These are phyloP conservation scores for Rhinoraja longicauda DNA, from an alignment of 2,797 vertebrate species.

Conservation along the genomic window DNA sequence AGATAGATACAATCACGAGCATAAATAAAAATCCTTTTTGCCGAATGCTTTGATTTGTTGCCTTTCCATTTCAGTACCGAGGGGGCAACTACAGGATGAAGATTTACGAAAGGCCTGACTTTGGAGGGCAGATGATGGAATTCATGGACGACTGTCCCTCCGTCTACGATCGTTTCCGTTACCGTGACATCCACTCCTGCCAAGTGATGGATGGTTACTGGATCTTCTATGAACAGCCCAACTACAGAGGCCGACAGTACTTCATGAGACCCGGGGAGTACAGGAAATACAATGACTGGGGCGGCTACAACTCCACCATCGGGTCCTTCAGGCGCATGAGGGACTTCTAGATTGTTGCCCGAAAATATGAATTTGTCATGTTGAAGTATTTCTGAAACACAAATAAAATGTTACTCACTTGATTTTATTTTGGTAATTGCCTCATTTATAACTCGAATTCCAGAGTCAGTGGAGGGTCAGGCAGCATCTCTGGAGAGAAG, in stretches of 20 bases:
- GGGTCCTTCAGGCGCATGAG: slow-evolving; percentile 25
- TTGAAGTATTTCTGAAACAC: not conserved
- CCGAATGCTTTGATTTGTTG: not conserved
- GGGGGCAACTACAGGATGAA: slow-evolving; percentile 1
- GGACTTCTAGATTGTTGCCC: not conserved
- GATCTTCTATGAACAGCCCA: slow-evolving; percentile 25
- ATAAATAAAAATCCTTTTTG: not conserved
- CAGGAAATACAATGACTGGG: slow-evolving; percentile 28
- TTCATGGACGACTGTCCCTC: slow-evolving; percentile 8
- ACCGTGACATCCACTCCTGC: slow-evolving; percentile 33
- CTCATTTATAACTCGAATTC: not conserved
- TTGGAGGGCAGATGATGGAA: slow-evolving; percentile 33
- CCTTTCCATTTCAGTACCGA: not conserved
- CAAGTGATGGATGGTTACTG: slow-evolving; percentile 24
- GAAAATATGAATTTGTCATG: not conserved
- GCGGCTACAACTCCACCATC: not conserved
- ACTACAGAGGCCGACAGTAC: slow-evolving; percentile 25
- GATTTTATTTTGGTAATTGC: not conserved
- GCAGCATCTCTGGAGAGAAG: no score
- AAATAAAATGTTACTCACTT: not conserved
- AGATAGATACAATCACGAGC: no score
- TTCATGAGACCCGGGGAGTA: slow-evolving; percentile 29
- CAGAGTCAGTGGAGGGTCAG: no score
- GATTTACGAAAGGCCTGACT: slow-evolving; percentile 26
- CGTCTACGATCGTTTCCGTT: slow-evolving; percentile 15